Evolutionary conservation across 2,797 vertebrate genomes (phyloP).

Genomic region (Oreortyx pictus): DNA sequence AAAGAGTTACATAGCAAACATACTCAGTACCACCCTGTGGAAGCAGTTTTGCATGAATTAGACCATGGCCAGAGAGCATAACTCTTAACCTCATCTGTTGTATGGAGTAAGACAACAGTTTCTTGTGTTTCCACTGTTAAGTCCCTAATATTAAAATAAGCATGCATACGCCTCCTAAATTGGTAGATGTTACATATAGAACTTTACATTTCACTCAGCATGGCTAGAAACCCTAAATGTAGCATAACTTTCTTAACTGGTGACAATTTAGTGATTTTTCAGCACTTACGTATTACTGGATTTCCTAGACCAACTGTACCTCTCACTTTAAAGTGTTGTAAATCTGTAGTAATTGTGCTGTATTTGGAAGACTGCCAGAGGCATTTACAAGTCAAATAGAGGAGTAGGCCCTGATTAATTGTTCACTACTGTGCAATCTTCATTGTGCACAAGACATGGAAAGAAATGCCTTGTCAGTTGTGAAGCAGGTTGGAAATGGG

Average conservation of each 20-base stretch:
- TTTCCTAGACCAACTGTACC: constrained; percentile 27
- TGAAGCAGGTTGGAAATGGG: background rate
- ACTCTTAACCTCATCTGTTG: background rate
- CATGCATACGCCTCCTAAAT: background rate
- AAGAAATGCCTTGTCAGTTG: background rate
- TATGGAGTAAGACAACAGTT: background rate
- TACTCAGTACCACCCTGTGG: background rate
- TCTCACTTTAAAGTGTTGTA: constrained; percentile 3
- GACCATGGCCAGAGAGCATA: background rate
- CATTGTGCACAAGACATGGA: background rate
- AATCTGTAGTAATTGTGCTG: background rate
- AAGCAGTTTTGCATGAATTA: background rate
- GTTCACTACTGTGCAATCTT: constrained; percentile 15
- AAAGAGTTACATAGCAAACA: background rate
- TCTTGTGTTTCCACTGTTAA: background rate
- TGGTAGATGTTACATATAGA: background rate
- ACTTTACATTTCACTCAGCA: constrained; percentile 1
- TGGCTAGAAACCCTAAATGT: constrained; percentile 15
- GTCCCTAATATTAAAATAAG: background rate
- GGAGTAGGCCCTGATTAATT: background rate
- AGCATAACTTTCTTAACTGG: constrained; percentile 22
- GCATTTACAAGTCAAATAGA: constrained; percentile 47
- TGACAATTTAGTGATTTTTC: constrained; percentile 33
- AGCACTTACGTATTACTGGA: background rate
- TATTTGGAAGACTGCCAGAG: constrained; percentile 40